Evolutionary conservation across 2,797 vertebrate genomes (phyloP).

Genomic region (Salmo trutta): DNA sequence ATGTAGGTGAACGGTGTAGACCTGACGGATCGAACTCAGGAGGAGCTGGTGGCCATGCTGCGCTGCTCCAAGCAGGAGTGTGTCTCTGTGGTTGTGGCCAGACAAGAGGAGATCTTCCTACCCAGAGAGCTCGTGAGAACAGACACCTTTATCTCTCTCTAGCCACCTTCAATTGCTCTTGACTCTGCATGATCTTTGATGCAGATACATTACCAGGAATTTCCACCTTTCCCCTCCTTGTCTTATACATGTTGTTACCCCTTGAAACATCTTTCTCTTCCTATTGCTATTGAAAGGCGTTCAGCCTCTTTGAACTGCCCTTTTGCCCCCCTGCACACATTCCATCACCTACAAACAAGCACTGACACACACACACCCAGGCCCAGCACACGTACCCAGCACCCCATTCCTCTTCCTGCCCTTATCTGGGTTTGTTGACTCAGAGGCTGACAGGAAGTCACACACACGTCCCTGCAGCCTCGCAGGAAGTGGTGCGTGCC

Average conservation of each 20-base stretch:
- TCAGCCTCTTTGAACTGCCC: conserved; percentile 45
- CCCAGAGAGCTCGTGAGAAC: conserved; percentile 88
- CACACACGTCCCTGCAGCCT: conserved; percentile 16
- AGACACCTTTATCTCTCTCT: neutral
- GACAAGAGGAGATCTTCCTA: conserved; percentile 87
- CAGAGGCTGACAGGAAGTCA: conserved; percentile 60
- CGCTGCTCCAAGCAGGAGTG: conserved; percentile 91
- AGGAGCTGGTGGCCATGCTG: conserved; percentile 91
- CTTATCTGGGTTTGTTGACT: conserved; percentile 60
- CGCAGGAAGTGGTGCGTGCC: conserved; percentile 48
- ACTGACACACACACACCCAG: neutral
- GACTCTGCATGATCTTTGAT: neutral
- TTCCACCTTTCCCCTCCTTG: neutral
- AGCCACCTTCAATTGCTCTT: neutral
- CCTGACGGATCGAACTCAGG: conserved; percentile 86
- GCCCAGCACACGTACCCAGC: conserved; percentile 31
- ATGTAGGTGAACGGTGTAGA: conserved; percentile 80
- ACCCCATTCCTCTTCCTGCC: conserved; percentile 47
- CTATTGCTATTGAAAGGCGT: conserved; percentile 3
- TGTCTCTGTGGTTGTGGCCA: conserved; percentile 80
- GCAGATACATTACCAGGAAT: neutral
- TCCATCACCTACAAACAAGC: neutral
- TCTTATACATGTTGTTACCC: neutral
- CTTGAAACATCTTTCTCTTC: neutral
- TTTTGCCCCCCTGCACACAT: conserved; percentile 35